Evolutionary conservation across 1,140 invertebrate species (phyloP), one percentile per base, ranked within the genome.

Genomic region (Macrobrachium rosenbergii): DNA sequence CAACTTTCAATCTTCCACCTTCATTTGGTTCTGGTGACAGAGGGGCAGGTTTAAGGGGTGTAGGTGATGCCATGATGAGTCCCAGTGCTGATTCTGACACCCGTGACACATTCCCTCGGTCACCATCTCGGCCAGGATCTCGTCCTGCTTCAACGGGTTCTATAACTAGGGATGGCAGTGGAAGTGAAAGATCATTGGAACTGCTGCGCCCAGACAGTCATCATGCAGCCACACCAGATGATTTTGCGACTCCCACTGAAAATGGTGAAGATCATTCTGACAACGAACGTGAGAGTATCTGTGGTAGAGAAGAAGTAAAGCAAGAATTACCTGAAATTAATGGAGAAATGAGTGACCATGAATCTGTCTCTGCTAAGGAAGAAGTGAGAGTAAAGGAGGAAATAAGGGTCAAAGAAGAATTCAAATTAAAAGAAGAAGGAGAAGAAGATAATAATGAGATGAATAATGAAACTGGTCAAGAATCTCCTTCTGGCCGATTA

Each of bases 21-120:
- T 88, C 89, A 52, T 90, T 90, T 62, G 87, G 89, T 10, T 88
- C 89, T n/a, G 78, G 83, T 59, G 89, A 88, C 80, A 88, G 89
- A 89, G 87, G 87, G n/a, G 69, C 59, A n/a, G 81, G 88, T 14
- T 69, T 88, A 43, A 67, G 89, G 80, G 80, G 87, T 73, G 16
- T 83, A 37, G 75, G 86, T 16, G 89, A 88, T 62, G 82, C 89
- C 45, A 88, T 88, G 75, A 88, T 88, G 80, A 90, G 89, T 59
- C 89, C 89, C 43, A 82, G 89, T 87, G 89, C 84, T 72, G 88
- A 90, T 59, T 89, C 88, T 23, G 88, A 90, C 77, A 90, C 89
- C 28, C 84, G 86, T 37, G 89, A 89, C 77, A 88, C 83, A 73
- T 89, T 87, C 76, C 89, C 89, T 21, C 83, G 89, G 67, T 90